phyloP scores from a whole-genome alignment of 2,888 invertebrate genomes.

The Cristatella mucedo region DNA sequence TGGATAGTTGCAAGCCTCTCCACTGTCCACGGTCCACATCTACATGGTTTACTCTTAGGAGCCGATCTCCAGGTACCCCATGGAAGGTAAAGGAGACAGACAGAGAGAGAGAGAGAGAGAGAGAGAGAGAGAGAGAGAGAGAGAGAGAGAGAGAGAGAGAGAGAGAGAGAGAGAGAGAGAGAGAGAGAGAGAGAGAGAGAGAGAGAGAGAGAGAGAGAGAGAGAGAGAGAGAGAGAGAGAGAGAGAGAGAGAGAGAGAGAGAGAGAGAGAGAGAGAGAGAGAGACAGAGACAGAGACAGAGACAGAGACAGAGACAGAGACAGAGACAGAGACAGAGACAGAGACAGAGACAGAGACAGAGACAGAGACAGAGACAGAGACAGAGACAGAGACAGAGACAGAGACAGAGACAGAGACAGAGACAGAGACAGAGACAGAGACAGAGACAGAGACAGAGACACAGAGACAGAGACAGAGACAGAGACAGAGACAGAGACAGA shows the following conservation, averaged over 20 bases:
- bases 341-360: too few species aligned
- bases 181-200: conserved; percentile 1
- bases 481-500: conserved; percentile 5
- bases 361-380: not conserved
- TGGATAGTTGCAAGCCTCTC: too few species aligned
- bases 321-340: too few species aligned
- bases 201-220: too few species aligned
- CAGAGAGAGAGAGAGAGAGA: conserved; percentile 3
- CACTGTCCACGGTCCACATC: too few species aligned
- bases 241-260: too few species aligned
- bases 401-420: not conserved
- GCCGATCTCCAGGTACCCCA: too few species aligned
- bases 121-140: conserved; percentile 2
- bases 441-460: conserved; percentile 7
- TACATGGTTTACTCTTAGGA: too few species aligned
- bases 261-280: conserved; percentile 9
- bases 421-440: not conserved
- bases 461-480: conserved; percentile 9
- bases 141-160: conserved; percentile 8
- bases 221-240: too few species aligned
- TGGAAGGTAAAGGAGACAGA: too few species aligned
- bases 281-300: conserved; percentile 10
- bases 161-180: conserved; percentile 9
- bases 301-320: conserved; percentile 8
- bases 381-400: not conserved